A percentile compares a stretch with the other conserved stretches of the same genome.
These are phyloP conservation scores for Microcebus tavaratra DNA, from an alignment of 2,113 vertebrate species.

Conservation along the genomic window DNA sequence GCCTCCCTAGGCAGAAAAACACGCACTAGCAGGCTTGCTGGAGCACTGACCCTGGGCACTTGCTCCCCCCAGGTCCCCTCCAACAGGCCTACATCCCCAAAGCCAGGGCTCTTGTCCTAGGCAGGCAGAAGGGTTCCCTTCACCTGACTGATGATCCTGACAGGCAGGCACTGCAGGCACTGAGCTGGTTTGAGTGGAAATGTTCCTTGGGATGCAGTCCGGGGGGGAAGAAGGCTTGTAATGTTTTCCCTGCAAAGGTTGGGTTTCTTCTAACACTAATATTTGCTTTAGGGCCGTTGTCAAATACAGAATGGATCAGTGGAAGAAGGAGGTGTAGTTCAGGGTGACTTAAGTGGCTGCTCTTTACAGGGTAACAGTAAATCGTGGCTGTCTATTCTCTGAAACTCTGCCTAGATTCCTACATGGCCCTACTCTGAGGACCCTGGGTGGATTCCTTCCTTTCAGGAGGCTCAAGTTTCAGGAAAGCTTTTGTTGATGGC, in stretches of 20 bases:
- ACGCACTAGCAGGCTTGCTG: neutral
- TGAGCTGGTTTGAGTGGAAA: neutral
- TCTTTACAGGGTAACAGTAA: conserved; percentile 29
- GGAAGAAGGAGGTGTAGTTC: neutral
- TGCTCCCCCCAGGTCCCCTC: neutral
- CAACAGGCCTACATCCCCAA: neutral
- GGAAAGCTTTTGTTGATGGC: neutral
- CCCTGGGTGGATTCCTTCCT: conserved; percentile 12
- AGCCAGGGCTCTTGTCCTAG: neutral
- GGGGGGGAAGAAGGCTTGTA: neutral
- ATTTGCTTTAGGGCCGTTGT: conserved; percentile 53
- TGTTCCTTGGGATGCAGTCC: conserved; percentile 2
- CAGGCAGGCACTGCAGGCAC: neutral
- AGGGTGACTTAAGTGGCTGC: neutral
- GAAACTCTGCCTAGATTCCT: conserved; percentile 50
- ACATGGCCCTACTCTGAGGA: neutral
- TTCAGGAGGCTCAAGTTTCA: neutral
- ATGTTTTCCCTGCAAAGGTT: conserved; percentile 47
- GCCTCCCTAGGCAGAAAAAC: neutral
- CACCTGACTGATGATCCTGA: neutral
- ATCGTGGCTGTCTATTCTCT: neutral
- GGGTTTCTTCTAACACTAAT: conserved; percentile 50
- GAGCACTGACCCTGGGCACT: neutral
- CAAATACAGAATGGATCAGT: conserved; percentile 2
- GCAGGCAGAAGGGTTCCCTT: neutral